Base-by-base conservation (phyloP, 2,888 invertebrate species). In the Cerastis leucographa region DNA sequence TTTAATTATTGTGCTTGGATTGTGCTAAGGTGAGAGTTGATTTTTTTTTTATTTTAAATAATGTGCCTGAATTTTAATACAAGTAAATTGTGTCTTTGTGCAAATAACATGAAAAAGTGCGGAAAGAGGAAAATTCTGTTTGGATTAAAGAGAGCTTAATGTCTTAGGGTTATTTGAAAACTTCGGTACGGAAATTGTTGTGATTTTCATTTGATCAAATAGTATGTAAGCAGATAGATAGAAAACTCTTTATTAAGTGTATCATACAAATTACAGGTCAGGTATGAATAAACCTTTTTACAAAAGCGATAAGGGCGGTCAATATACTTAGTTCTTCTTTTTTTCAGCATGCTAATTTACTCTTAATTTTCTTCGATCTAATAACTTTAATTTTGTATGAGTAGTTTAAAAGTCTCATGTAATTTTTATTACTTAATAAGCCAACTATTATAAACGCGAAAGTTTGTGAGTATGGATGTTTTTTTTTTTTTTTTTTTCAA, bases 1-100 rank as follows among this genome's bases (percentile, higher is more conserved):
- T 81, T 72, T 62, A 25, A 61, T 78, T 67, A 51, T 42, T 76
- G 68, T 78, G 75, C 19, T 75, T 73, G 83, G 73, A 83, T 44
- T 77, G 67, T 84, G 44, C 9, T 17, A 79, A 83, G 85, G 87
- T 88, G 70, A 81, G 83, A 44, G 59, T 19, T 12, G n/a, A n/a
- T 17, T 51, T 66, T 54, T 70, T 29, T 44, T 40, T 14, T 11
- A 4, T 44, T 51, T 22, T 7, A n/a, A 7, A 14, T 14, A 17
- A 25, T 42, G 42, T 42, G 64, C 19, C 4, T 8, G 19, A 9
- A 42, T 64, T 64, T 64, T 3, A n/a, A n/a, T 7, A n/a, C 7
- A n/a, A 42, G n/a, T n/a, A 64, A 42, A 64, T 42, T 64, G 42
- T 64, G 40, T 42, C 42, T 40, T 64, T n/a, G 64, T 64, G 42